Evolutionary conservation across 2,888 invertebrate species (phyloP).

Genomic region (Dendrolimus houi): DNA sequence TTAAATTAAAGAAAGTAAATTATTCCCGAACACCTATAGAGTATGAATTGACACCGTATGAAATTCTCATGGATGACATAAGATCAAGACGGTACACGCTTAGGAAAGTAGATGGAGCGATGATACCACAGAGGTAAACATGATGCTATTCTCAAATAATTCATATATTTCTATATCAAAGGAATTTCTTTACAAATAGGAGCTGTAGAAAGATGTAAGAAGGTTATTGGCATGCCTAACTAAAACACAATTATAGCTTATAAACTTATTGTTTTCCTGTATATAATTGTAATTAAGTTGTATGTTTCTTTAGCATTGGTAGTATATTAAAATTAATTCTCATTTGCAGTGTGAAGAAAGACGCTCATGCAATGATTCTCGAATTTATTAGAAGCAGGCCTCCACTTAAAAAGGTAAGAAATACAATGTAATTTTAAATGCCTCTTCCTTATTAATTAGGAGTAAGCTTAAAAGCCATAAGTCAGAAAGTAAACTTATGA

Average conservation of each 20-base stretch:
- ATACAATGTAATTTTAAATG: background rate
- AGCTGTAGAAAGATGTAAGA: too few relatives aligned
- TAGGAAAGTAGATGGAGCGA: constrained; percentile 89
- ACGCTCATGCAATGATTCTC: constrained; percentile 95
- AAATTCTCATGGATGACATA: constrained; percentile 97
- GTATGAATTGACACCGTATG: constrained; percentile 96
- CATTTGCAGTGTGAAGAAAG: constrained; percentile 86
- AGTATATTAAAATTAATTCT: constrained; percentile 12
- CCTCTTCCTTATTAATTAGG: too few relatives aligned
- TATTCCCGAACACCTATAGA: constrained; percentile 87
- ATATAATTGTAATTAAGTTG: too few relatives aligned
- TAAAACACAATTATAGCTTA: too few relatives aligned
- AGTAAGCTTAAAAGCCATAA: too few relatives aligned
- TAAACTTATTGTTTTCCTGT: too few relatives aligned
- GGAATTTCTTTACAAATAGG: too few relatives aligned
- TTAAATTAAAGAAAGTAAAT: constrained; percentile 92
- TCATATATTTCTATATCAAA: too few relatives aligned
- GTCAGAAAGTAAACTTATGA: too few relatives aligned
- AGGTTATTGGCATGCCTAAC: too few relatives aligned
- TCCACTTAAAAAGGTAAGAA: constrained; percentile 89
- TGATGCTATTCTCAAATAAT: too few relatives aligned
- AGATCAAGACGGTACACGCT: constrained; percentile 92
- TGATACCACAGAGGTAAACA: constrained; percentile 75
- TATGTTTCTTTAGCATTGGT: too few relatives aligned
- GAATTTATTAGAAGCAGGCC: constrained; percentile 98